Conservation (phyloP, 2,797 vertebrate genomes). For the Lacerta viridis region DNA sequence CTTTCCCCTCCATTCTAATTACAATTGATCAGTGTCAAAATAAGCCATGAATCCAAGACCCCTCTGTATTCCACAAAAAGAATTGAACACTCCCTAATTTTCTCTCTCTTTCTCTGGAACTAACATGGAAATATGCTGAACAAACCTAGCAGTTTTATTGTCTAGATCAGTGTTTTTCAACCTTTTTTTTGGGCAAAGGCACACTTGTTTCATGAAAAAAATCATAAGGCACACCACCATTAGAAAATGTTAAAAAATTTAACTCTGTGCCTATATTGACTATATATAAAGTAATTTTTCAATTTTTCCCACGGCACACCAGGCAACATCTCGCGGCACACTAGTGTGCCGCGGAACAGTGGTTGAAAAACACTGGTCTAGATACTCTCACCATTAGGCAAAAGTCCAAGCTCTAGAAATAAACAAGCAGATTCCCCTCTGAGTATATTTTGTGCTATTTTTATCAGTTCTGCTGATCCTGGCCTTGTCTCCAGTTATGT, state of each 20-base stretch:
- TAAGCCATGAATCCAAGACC: background rate
- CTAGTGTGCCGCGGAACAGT: too few relatives aligned
- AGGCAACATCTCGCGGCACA: too few relatives aligned
- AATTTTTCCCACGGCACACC: too few relatives aligned
- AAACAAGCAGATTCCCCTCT: slow-evolving; percentile 6
- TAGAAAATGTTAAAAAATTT: too few relatives aligned
- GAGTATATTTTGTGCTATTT: background rate
- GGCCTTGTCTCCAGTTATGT: slow-evolving; percentile 1
- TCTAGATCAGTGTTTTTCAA: too few relatives aligned
- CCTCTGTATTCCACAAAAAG: background rate
- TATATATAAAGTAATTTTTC: too few relatives aligned
- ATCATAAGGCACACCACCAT: too few relatives aligned
- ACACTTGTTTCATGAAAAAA: too few relatives aligned
- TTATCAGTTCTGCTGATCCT: background rate
- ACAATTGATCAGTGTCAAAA: background rate
- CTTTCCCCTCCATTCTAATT: background rate
- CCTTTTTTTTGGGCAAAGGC: too few relatives aligned
- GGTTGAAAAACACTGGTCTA: background rate
- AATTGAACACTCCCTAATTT: background rate
- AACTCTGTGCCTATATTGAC: too few relatives aligned
- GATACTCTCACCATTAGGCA: slow-evolving; percentile 7
- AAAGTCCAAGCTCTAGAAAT: background rate
- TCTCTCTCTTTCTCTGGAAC: background rate
- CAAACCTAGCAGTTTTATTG: slow-evolving; percentile 19
- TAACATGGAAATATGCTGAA: background rate